Percentiles rank a stretch among this genome's conserved stretches.
These are phyloP conservation scores for Melanostigma gelatinosum DNA, from an alignment of 2,113 vertebrate genomes.

Conservation along the genomic window DNA sequence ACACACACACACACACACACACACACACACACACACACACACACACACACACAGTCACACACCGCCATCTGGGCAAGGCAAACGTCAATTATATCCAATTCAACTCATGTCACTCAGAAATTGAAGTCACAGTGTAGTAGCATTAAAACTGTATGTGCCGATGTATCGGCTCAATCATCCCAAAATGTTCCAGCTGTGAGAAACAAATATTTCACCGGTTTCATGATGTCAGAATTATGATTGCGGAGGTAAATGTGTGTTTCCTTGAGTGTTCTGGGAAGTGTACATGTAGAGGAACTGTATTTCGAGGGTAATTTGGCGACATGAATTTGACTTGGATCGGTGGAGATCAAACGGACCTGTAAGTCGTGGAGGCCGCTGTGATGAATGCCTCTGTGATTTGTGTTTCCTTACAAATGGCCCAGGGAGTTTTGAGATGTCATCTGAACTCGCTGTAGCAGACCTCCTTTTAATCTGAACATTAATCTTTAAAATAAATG, in stretches of 20 bases:
- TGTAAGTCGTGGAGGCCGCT: not conserved
- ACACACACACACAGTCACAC: conserved; percentile 17
- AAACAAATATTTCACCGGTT: conserved; percentile 55
- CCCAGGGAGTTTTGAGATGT: conserved; percentile 8
- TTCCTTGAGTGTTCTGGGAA: conserved; percentile 58
- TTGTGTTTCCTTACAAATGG: conserved; percentile 36
- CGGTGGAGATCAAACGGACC: conserved; percentile 32
- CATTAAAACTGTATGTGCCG: conserved; percentile 45
- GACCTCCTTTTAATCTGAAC: not conserved
- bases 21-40: conserved; percentile 22
- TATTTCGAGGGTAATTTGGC: conserved; percentile 35
- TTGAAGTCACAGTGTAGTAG: conserved; percentile 36
- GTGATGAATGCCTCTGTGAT: conserved; percentile 20
- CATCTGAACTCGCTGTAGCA: not conserved
- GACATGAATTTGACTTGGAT: conserved; percentile 28
- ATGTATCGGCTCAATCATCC: conserved; percentile 55
- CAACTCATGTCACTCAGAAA: conserved; percentile 55
- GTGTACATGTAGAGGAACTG: conserved; percentile 35
- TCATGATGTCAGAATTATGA: conserved; percentile 54
- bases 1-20: conserved; percentile 9
- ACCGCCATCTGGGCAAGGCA: conserved; percentile 67
- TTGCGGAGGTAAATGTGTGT: conserved; percentile 23
- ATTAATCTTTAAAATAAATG: conserved; percentile 32
- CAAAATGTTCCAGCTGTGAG: conserved; percentile 46
- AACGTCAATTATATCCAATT: conserved; percentile 70